Conservation (phyloP, 2,888 invertebrate genomes). For the Caenorhabditis afra region DNA sequence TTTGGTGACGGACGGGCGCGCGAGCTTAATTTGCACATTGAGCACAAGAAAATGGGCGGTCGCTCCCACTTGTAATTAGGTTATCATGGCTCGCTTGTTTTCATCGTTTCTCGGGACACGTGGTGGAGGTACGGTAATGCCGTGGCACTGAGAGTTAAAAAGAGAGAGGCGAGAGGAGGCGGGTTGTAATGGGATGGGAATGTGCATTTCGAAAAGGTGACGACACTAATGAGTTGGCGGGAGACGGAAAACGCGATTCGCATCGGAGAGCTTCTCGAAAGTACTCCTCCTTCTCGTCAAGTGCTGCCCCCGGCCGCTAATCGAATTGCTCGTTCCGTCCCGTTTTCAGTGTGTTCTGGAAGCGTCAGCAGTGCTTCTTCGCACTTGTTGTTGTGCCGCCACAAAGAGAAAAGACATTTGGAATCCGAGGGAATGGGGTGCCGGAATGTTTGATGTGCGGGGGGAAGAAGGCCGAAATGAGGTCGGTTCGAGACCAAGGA, state of each 20-base stretch:
- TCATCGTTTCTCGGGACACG: constrained; percentile 12
- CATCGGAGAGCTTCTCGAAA: constrained; percentile 25
- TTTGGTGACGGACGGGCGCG: constrained; percentile 14
- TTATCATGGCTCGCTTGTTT: constrained; percentile 33
- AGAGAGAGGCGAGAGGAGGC: not conserved
- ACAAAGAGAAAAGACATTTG: constrained; percentile 42
- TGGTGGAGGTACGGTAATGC: constrained; percentile 34
- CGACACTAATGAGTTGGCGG: constrained; percentile 25
- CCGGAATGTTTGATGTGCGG: constrained; percentile 11
- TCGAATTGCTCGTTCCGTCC: constrained; percentile 41
- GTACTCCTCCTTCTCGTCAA: constrained; percentile 20
- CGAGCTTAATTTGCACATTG: constrained; percentile 47
- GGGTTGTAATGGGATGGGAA: constrained; percentile 1
- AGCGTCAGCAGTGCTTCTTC: constrained; percentile 1
- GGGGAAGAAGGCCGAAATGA: not conserved
- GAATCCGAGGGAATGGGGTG: constrained; percentile 33
- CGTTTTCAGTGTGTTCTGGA: constrained; percentile 17
- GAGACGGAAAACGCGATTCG: constrained; percentile 27
- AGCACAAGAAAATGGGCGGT: constrained; percentile 46
- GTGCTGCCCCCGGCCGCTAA: constrained; percentile 36
- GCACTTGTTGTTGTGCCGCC: constrained; percentile 36
- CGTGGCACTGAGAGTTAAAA: constrained; percentile 3
- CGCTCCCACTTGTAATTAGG: constrained; percentile 42
- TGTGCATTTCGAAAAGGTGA: constrained; percentile 19
- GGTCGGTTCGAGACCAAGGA: not conserved